Conservation (phyloP, 1,140 invertebrate genomes). For the Zaprionus lachaisei region DNA sequence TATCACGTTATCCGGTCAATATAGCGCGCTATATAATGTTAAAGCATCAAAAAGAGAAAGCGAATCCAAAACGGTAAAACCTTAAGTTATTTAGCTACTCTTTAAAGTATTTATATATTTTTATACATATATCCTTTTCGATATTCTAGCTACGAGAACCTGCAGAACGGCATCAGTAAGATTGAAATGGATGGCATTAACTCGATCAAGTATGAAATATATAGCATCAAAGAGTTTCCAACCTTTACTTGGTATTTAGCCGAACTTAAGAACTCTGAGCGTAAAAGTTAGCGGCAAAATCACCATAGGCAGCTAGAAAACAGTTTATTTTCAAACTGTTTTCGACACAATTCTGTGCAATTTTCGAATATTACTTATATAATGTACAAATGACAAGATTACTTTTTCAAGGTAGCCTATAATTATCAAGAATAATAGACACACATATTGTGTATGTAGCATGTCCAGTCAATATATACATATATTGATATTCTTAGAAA, state of each 20-base stretch:
- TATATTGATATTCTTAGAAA: conserved; percentile 17
- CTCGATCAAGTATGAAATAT: conserved; percentile 92
- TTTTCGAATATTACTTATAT: conserved; percentile 54
- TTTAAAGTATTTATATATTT: background rate
- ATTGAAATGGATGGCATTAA: conserved; percentile 94
- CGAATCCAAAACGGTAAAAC: conserved; percentile 93
- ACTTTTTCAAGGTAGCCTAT: conserved; percentile 71
- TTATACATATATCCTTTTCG: background rate
- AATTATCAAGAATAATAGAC: conserved; percentile 56
- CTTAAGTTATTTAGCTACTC: background rate
- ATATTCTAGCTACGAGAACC: conserved; percentile 90
- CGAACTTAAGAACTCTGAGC: conserved; percentile 85
- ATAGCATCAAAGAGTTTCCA: conserved; percentile 88
- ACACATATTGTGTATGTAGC: conserved; percentile 64
- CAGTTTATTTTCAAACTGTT: conserved; percentile 14
- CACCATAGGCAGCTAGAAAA: conserved; percentile 9
- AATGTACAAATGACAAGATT: conserved; percentile 79
- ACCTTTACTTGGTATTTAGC: conserved; percentile 92
- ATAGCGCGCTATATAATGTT: conserved; percentile 97
- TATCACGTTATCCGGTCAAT: conserved; percentile 93
- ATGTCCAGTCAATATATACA: conserved; percentile 52
- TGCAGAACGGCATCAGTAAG: conserved; percentile 92
- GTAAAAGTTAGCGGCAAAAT: conserved; percentile 69
- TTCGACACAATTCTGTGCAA: conserved; percentile 29
- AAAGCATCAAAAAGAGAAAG: conserved; percentile 93